Percentiles rank a stretch among this genome's conserved stretches.
Evolutionary conservation across 2,113 vertebrate species (phyloP).

Genomic region (Condylura cristata): DNA sequence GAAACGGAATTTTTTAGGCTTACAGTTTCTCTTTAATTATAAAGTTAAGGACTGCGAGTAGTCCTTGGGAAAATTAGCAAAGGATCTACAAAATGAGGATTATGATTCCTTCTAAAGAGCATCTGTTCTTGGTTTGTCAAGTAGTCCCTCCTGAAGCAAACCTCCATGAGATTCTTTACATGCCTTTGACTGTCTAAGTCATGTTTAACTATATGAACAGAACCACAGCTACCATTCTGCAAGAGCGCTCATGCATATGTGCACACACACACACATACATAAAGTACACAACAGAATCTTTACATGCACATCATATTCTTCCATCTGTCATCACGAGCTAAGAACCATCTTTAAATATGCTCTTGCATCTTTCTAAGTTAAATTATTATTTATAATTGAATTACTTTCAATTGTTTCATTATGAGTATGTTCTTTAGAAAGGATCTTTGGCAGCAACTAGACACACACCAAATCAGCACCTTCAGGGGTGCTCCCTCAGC

Average conservation of each 20-base stretch:
- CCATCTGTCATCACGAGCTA: too few species aligned
- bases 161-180: neutral
- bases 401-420: neutral
- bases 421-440: neutral
- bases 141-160: neutral
- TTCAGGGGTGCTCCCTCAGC: neutral
- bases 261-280: too few species aligned
- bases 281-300: too few species aligned
- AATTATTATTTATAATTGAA: neutral
- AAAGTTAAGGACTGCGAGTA: neutral
- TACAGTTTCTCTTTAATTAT: neutral
- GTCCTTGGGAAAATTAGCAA: neutral
- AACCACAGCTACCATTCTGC: neutral
- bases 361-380: neutral
- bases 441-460: neutral
- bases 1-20: neutral
- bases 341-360: too few species aligned
- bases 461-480: neutral
- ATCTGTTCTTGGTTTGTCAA: neutral
- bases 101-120: neutral
- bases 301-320: too few species aligned
- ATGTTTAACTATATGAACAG: conserved; percentile 3
- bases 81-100: neutral
- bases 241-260: too few species aligned
- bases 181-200: neutral